These are phyloP conservation scores for Temnothorax longispinosus DNA, from an alignment of 1,140 invertebrate genomes.

Conservation along the genomic window DNA sequence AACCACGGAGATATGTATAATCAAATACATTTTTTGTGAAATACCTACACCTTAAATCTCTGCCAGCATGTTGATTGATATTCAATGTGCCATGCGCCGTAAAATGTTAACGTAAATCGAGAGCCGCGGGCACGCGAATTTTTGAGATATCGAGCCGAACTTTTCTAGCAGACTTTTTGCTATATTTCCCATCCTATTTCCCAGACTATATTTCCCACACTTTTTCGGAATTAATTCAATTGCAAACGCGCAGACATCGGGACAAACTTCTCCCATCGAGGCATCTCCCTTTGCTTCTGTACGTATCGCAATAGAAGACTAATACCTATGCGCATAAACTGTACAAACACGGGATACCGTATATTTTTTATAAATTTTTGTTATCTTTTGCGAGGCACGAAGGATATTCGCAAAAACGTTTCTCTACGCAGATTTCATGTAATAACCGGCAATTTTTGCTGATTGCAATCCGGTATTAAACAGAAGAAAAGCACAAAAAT, in stretches of 20 bases:
- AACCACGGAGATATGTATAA: constrained; percentile 35
- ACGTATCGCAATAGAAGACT: constrained; percentile 5
- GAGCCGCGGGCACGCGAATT: background rate
- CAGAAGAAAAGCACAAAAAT: constrained; percentile 19
- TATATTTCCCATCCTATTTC: background rate
- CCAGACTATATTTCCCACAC: background rate
- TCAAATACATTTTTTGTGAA: constrained; percentile 17
- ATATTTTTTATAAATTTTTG: constrained; percentile 61
- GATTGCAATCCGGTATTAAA: background rate
- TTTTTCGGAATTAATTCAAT: constrained; percentile 5
- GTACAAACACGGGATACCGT: constrained; percentile 38
- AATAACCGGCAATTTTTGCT: constrained; percentile 16
- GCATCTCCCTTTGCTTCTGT: constrained; percentile 30
- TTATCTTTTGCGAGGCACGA: constrained; percentile 24
- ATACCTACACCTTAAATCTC: constrained; percentile 34
- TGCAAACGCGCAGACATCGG: constrained; percentile 5
- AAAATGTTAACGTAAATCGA: constrained; percentile 26
- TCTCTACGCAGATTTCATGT: constrained; percentile 7
- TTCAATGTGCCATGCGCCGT: constrained; percentile 4
- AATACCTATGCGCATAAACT: constrained; percentile 18
- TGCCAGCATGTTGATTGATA: constrained; percentile 26
- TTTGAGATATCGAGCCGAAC: constrained; percentile 13
- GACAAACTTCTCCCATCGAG: background rate
- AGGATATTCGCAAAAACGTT: constrained; percentile 17
- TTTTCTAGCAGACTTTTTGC: constrained; percentile 41